These are phyloP conservation scores for Cochlearius cochlearius DNA, from an alignment of 2,113 vertebrate genomes.

Conservation along the genomic window DNA sequence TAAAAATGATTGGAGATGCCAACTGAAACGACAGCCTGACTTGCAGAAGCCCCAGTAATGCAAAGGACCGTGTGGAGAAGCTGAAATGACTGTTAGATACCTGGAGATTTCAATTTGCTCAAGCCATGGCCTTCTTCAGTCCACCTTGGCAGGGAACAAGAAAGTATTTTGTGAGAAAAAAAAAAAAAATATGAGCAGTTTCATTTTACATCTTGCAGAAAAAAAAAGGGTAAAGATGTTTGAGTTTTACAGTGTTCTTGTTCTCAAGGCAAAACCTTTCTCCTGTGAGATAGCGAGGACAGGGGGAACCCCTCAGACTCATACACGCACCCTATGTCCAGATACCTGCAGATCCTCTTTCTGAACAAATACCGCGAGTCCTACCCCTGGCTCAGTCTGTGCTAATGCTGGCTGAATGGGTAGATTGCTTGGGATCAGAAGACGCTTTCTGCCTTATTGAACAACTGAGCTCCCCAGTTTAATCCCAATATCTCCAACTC, in stretches of 20 bases:
- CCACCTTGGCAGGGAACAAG: background rate
- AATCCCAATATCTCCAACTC: background rate
- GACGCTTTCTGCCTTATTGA: background rate
- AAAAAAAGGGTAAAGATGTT: background rate
- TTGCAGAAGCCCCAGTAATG: background rate
- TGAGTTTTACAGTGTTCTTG: background rate
- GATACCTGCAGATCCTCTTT: background rate
- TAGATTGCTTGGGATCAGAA: rapidly evolving
- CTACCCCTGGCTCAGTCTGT: background rate
- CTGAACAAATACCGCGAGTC: background rate
- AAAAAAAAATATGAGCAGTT: background rate
- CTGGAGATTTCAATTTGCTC: constrained; percentile 33
- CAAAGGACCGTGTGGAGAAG: background rate
- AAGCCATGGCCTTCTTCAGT: background rate
- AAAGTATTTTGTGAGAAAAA: background rate
- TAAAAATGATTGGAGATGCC: background rate
- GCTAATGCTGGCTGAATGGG: background rate
- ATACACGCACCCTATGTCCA: rapidly evolving
- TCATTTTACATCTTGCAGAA: background rate
- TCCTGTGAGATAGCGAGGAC: background rate
- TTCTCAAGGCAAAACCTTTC: background rate
- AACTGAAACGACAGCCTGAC: background rate
- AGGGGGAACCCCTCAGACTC: rapidly evolving
- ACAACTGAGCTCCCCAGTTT: background rate
- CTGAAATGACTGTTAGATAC: constrained; percentile 31